Percentiles rank a stretch among this genome's conserved stretches.
Evolutionary conservation across 2,888 invertebrate species (phyloP).

Genomic region (Axea sp.): DNA sequence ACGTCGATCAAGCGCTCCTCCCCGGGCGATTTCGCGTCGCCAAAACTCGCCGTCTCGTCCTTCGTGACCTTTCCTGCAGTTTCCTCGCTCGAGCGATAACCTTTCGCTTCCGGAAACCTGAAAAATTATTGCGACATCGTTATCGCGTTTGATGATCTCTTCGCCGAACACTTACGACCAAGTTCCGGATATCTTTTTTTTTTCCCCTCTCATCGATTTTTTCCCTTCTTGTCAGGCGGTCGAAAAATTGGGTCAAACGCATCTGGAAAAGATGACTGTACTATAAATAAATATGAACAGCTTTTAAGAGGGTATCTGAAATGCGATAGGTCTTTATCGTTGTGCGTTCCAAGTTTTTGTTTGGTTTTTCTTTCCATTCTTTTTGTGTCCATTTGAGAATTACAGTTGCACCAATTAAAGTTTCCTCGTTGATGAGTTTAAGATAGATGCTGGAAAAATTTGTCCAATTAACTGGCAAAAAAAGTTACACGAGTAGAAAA

Average conservation of each 20-base stretch:
- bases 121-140: conserved; percentile 28
- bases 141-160: conserved; percentile 17
- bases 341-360: neutral
- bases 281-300: conserved; percentile 1
- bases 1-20: conserved; percentile 72
- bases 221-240: neutral
- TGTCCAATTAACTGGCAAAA: too few species aligned
- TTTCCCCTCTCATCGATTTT: neutral
- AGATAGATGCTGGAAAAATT: too few species aligned
- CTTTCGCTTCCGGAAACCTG: conserved; percentile 24
- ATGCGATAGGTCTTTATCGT: conserved; percentile 1
- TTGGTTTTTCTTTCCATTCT: neutral
- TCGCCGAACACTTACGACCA: neutral
- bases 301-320: conserved; percentile 1
- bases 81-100: conserved; percentile 8
- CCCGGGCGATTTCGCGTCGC: conserved; percentile 50
- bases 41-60: conserved; percentile 37
- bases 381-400: neutral
- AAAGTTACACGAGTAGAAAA: too few species aligned
- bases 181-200: neutral
- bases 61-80: conserved; percentile 47
- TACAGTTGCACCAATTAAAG: neutral
- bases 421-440: too few species aligned
- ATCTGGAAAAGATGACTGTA: conserved; percentile 10
- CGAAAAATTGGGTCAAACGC: conserved; percentile 10